A percentile compares a stretch with the other conserved stretches of the same genome.
Evolutionary conservation across 2,113 vertebrate species (phyloP).

Genomic region (Capreolus pygargus): DNA sequence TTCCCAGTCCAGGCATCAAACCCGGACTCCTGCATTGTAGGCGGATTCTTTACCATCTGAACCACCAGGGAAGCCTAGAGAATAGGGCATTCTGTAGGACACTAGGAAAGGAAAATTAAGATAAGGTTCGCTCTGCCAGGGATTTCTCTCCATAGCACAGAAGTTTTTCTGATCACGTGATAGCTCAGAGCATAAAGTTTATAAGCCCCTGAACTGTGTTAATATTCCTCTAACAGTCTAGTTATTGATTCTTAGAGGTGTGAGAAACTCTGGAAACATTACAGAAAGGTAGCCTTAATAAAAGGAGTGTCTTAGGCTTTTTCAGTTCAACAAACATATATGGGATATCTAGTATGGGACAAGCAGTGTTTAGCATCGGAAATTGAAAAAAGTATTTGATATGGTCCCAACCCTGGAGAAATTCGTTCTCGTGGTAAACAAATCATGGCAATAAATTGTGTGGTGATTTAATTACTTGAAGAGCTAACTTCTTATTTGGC

Average conservation of each 20-base stretch:
- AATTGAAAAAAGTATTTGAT: not conserved
- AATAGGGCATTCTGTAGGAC: not conserved
- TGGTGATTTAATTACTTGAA: not conserved
- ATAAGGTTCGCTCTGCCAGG: not conserved
- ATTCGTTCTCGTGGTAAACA: not conserved
- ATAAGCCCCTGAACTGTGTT: not conserved
- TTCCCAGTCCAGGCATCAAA: not conserved
- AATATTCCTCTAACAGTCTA: not conserved
- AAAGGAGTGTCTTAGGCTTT: not conserved
- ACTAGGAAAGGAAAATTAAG: not conserved
- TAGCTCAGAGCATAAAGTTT: not conserved
- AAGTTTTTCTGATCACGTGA: not conserved
- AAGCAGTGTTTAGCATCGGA: not conserved
- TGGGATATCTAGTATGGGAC: not conserved
- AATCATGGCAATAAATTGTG: not conserved
- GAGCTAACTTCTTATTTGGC: slow-evolving; percentile 31
- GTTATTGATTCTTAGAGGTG: not conserved
- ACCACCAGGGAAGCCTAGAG: not conserved
- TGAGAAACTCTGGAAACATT: not conserved
- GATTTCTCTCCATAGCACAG: not conserved
- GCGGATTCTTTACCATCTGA: not conserved
- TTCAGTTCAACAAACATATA: not conserved
- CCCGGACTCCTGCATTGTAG: not conserved
- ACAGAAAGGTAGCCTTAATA: not conserved
- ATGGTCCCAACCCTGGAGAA: not conserved